Base-by-base conservation (phyloP, 2,113 vertebrate species). In the Perca fluviatilis region DNA sequence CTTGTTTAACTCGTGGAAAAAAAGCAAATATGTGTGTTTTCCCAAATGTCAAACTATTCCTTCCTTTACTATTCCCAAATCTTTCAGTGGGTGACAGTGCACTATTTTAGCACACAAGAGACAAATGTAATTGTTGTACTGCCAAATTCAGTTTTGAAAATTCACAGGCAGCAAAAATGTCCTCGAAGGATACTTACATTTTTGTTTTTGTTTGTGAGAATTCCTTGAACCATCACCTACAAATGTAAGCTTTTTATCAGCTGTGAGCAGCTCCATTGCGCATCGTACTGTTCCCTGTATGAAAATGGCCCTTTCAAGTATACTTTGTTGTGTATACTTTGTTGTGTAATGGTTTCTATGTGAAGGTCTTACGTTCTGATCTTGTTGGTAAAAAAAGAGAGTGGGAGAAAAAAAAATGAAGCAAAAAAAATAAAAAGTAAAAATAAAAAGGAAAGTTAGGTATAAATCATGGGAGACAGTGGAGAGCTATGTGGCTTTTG, bases 401-500 rank as follows among this genome's bases (percentile, higher is more conserved):
- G 47, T 2, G 43, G 18, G 1, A 58, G 30, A 43, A 43, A 64
- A 43, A 77, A 33, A 33, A 46, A 21, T 46, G 13, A 49, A 58
- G 10, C 16, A 77, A 66, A 63, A 49, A 61, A 61, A 67, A n/a
- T n/a, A n/a, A n/a, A n/a, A n/a, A n/a, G n/a, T n/a, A 47, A 5
- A 33, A 36, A 2, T 9, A 3, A 11, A 43, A 43, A 50, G 49
- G 58, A 71, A 61, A 33, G 79, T 56, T 23, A 49, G 50, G 56
- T 60, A 27, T 77, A 64, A 87, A 86, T 86, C 69, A 81, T 68
- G 43, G 43, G 43, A 74, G 74, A 69, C 50, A 63, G 80, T 60
- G 70, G 64, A 72, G 67, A 73, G 61, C 54, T 72, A 27, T 54
- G 57, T 23, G 36, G 67, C 43, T 67, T 81, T 69, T 57, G 53